These are phyloP conservation scores for Hofmannophila pseudospretella DNA, from an alignment of 2,888 invertebrate species.

Conservation along the genomic window DNA sequence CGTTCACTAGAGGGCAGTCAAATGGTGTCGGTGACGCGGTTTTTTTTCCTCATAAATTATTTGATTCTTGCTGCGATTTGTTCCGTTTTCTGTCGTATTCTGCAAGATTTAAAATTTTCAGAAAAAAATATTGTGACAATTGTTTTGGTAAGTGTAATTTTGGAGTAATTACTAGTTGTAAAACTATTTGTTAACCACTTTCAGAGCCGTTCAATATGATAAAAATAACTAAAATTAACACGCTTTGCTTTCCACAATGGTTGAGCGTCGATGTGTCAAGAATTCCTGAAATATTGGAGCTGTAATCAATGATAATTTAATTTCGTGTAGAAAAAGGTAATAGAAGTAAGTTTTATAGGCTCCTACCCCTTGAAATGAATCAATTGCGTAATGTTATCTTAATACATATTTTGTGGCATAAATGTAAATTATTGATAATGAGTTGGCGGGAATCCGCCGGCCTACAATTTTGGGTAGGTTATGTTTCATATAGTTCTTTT, in stretches of 20 bases:
- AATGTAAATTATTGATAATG: conserved; percentile 11
- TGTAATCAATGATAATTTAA: neutral
- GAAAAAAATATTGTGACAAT: conserved; percentile 51
- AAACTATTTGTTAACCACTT: too few relatives aligned
- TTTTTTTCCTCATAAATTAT: conserved; percentile 61
- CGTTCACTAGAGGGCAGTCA: conserved; percentile 41
- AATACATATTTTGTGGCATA: neutral
- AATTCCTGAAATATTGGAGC: neutral
- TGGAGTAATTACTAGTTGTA: conserved; percentile 14
- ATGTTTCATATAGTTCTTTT: conserved; percentile 8
- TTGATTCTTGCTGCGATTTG: conserved; percentile 59
- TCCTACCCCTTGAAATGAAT: neutral
- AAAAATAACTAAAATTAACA: conserved; percentile 8
- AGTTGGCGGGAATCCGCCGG: conserved; percentile 36
- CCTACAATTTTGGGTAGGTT: conserved; percentile 20
- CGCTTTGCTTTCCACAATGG: conserved; percentile 8
- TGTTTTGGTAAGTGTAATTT: conserved; percentile 64
- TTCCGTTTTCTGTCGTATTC: conserved; percentile 61
- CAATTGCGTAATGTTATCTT: neutral
- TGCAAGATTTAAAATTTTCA: conserved; percentile 41
- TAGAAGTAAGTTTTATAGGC: neutral
- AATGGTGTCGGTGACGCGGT: conserved; percentile 55
- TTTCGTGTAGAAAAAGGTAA: neutral
- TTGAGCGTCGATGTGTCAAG: conserved; percentile 7
- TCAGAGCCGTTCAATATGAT: too few relatives aligned